A percentile compares a stretch with the other conserved stretches of the same genome.
Conservation (phyloP, 1,140 invertebrate species). For the Drosophila pallidifrons region DNA sequence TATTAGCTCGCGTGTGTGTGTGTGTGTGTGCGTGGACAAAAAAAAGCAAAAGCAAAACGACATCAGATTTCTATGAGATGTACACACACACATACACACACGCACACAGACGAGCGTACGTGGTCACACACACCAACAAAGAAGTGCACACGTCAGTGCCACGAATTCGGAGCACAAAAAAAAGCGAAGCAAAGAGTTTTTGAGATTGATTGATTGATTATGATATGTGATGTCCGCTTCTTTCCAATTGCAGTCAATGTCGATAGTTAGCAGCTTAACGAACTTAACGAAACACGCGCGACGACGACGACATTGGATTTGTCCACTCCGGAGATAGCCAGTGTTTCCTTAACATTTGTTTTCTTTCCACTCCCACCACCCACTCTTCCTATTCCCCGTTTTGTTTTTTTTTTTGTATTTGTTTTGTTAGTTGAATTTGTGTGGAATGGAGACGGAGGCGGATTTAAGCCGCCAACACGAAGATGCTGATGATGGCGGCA, state of each 20-base stretch:
- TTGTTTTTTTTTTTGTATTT: slow-evolving; percentile 7
- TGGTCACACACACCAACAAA: slow-evolving; percentile 31
- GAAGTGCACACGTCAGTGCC: slow-evolving; percentile 78
- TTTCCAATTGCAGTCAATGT: slow-evolving; percentile 70
- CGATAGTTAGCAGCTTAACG: slow-evolving; percentile 65
- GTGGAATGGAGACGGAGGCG: slow-evolving; percentile 38
- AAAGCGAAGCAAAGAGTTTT: too few relatives aligned
- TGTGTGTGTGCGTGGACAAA: background rate
- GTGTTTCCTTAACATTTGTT: slow-evolving; percentile 36
- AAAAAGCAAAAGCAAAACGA: slow-evolving; percentile 28
- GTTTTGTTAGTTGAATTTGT: slow-evolving; percentile 39
- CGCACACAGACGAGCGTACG: slow-evolving; percentile 17
- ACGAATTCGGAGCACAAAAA: slow-evolving; percentile 49
- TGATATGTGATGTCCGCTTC: background rate
- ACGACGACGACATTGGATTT: slow-evolving; percentile 66
- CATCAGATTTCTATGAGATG: slow-evolving; percentile 9
- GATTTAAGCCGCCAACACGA: slow-evolving; percentile 45
- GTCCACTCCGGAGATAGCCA: slow-evolving; percentile 70
- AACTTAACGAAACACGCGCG: slow-evolving; percentile 47
- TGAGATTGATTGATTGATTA: slow-evolving; percentile 3
- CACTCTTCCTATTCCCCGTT: slow-evolving; percentile 10
- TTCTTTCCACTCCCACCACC: background rate
- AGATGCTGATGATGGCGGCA: slow-evolving; percentile 47
- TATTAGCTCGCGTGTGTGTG: background rate
- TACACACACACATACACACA: slow-evolving; percentile 25